Evolutionary conservation across 2,797 vertebrate species (phyloP).

Genomic region (Phoxinus dragarum): DNA sequence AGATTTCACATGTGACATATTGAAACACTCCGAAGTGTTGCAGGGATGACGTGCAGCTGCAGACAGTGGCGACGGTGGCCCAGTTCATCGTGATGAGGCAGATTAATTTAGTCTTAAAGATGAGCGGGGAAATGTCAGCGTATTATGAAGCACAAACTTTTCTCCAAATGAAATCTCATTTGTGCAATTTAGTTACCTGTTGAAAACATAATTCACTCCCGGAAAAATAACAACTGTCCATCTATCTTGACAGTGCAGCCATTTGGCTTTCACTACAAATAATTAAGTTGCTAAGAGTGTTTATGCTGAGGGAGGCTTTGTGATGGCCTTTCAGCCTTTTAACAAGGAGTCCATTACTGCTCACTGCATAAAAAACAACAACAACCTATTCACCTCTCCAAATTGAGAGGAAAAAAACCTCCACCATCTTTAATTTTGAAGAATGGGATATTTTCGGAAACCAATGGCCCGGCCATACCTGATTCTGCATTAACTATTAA

Average conservation of each 20-base stretch:
- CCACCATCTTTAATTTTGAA: conserved; percentile 38
- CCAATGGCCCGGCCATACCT: conserved; percentile 55
- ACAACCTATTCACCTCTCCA: conserved; percentile 11
- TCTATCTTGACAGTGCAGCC: neutral
- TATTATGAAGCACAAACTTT: conserved; percentile 52
- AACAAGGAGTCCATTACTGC: conserved; percentile 20
- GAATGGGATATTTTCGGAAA: conserved; percentile 58
- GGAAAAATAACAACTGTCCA: conserved; percentile 5
- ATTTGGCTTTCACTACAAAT: conserved; percentile 37
- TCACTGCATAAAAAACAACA: neutral
- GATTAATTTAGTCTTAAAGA: conserved; percentile 56
- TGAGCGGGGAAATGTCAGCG: conserved; percentile 52
- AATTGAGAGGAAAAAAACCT: neutral
- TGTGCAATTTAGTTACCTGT: conserved; percentile 55
- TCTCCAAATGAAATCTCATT: conserved; percentile 50
- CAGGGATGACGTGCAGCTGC: conserved; percentile 8
- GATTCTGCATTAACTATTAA: conserved; percentile 66
- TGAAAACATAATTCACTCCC: conserved; percentile 37
- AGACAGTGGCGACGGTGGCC: conserved; percentile 19
- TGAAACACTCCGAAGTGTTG: conserved; percentile 51
- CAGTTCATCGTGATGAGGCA: conserved; percentile 35
- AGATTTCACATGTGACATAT: conserved; percentile 58
- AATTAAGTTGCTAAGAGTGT: conserved; percentile 23
- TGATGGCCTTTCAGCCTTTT: conserved; percentile 27
- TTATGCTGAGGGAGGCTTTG: conserved; percentile 1